Percentiles rank a stretch among this genome's conserved stretches.
These are phyloP conservation scores for Campaea margaritaria DNA, from an alignment of 2,888 invertebrate species.

Conservation along the genomic window DNA sequence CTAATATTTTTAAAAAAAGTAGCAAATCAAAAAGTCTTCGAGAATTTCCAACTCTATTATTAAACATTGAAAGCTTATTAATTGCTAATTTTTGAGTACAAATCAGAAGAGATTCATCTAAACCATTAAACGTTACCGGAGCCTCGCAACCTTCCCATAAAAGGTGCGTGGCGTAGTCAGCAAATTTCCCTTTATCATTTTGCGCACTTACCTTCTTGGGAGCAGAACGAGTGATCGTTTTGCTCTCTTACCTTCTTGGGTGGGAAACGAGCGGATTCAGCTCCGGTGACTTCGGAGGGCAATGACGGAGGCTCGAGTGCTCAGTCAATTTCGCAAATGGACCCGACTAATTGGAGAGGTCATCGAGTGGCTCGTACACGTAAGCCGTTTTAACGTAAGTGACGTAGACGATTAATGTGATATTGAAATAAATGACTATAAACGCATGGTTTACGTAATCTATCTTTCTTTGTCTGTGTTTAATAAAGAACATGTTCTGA, in stretches of 20 bases:
- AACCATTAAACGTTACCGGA: slow-evolving; percentile 3
- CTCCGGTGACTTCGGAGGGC: slow-evolving; percentile 23
- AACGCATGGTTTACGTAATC: too few species aligned
- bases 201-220: slow-evolving; percentile 12
- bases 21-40: too few species aligned
- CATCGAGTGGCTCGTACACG: slow-evolving; percentile 14
- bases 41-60: too few species aligned
- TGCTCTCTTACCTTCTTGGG: slow-evolving; percentile 4
- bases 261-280: slow-evolving; percentile 28
- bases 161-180: slow-evolving; percentile 19
- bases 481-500: too few species aligned
- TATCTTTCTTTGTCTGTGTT: too few species aligned
- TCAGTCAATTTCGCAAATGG: slow-evolving; percentile 49
- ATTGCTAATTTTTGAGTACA: too few species aligned
- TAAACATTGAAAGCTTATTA: too few species aligned
- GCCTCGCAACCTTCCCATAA: slow-evolving; percentile 2
- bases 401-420: too few species aligned
- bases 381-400: not conserved
- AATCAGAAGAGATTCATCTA: not conserved
- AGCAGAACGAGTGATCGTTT: slow-evolving; percentile 13
- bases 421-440: too few species aligned
- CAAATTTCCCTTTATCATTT: slow-evolving; percentile 18
- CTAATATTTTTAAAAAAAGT: too few species aligned
- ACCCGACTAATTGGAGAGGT: slow-evolving; percentile 44
- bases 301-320: slow-evolving; percentile 35